Base-by-base conservation (phyloP, 2,797 vertebrate species). In the Hydrolagus colliei region DNA sequence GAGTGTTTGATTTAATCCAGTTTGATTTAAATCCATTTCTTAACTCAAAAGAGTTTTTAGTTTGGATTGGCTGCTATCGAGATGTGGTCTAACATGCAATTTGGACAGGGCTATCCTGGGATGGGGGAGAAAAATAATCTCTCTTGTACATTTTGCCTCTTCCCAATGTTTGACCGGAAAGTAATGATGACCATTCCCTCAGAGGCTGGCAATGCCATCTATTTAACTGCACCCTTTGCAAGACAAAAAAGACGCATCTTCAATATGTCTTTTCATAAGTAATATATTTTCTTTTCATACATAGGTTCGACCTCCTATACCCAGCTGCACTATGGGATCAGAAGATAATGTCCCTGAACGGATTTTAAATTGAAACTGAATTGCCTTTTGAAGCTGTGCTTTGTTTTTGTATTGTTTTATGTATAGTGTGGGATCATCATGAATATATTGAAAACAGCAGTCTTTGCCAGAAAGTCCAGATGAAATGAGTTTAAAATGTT, bases 391-490 rank as follows among this genome's bases (percentile, higher is more conserved):
- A 91, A 92, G 91, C 94, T 92, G 88, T 93, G 93, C 93, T 95
- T 94, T 93, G 90, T 93, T 93, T 89, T 92, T 94, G 92, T 91
- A 91, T 93, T 93, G 90, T 91, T 88, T 89, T 88, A 92, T 93
- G 92, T 92, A 93, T 90, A 91, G 93, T 89, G 89, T 94, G 94
- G 97, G 97, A 99, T 96, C 97, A 98, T 94, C 93, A 91, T 80
- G 76, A 89, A 93, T 92, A 88, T 90, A 90, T 90, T 92, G 92
- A 86, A 89, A 88, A 86, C 87, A 92, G 89, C 93, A 91, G 93
- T 91, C 91, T 89, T 89, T 91, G 91, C 92, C 92, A 89, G 93
- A 93, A 94, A 91, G 91, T 92, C 92, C 88, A 87, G 68, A 18
- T 85, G 89, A 90, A 93, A 93, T 91, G 92, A 92, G 95, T 92